Evolutionary conservation across 2,888 invertebrate genomes (phyloP), one percentile per base, ranked within the genome.

Genomic region (Eubasilissa splendida): DNA sequence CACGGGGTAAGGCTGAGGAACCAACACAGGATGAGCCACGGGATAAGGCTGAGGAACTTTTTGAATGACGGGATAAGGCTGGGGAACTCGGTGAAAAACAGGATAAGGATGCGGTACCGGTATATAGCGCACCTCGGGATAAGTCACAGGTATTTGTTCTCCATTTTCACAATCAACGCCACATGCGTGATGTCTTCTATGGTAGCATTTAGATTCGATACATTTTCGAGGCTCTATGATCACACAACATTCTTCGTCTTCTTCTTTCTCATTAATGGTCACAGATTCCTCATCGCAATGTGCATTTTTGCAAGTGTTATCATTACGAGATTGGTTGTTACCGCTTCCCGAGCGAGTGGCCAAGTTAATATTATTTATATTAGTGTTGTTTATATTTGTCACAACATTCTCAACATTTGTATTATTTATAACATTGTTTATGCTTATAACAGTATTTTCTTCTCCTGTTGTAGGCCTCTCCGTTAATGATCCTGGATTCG

Each of bases 351-450:
- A 81, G 12, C 53, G 63, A 4, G 79, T 83, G 14, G 80, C 80
- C 53, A 87, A 68, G 1, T 87, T 86, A 53, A 88, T 87, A 73
- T 88, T 88, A 78, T 89, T 88, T 9, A 85, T 82, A 80, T 88
- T 88, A 0, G 87, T 87, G 68, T 86, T 87, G 80, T 88, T 88
- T 3, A 88, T 79, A 50, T 85, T 85, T 50, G 88, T 86, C 0
- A 88, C 87, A 31, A 88, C 85, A 82, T 88, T 88, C 31, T 88
- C 86, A 9, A 87, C 68, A 79, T 88, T 88, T 0, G 88, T 88
- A 80, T 87, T 88, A 81, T 88, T 88, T 56, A 88, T 87, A 9
- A 88, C 84, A 80, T 88, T 88, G 54, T 87, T 87, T 53, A 88
- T 87, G 14, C 88, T 88, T 3, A 88, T 86, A 3, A 87, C 88